A percentile compares a stretch with the other conserved stretches of the same genome.
phyloP scores from a whole-genome alignment of 2,888 invertebrate species.

The Drosophila ustulata region DNA sequence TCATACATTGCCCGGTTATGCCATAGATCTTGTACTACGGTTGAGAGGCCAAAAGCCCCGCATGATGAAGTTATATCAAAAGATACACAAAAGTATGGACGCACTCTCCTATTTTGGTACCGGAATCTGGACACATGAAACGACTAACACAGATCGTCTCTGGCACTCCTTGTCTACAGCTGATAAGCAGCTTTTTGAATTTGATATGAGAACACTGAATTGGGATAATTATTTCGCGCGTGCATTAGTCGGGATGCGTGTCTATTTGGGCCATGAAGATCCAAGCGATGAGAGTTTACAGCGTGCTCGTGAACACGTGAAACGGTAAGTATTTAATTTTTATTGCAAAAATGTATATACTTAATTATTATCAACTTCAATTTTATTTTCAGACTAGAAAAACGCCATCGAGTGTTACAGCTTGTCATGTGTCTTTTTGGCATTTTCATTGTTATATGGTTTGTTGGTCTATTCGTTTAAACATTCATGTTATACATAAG shows the following conservation, averaged over 20 bases:
- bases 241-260: constrained; percentile 91
- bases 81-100: constrained; percentile 91
- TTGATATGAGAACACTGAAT: constrained; percentile 89
- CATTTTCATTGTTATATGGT: background rate
- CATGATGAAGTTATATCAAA: constrained; percentile 91
- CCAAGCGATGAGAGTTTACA: constrained; percentile 87
- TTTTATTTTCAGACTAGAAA: background rate
- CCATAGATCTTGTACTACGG: constrained; percentile 86
- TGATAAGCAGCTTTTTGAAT: constrained; percentile 88
- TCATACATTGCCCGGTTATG: constrained; percentile 88
- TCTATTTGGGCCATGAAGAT: constrained; percentile 92
- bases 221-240: constrained; percentile 86
- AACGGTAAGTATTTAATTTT: constrained; percentile 85
- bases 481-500: too few species aligned
- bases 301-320: constrained; percentile 87
- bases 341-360: background rate
- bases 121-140: constrained; percentile 90
- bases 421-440: background rate
- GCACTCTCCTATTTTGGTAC: constrained; percentile 91
- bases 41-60: constrained; percentile 63
- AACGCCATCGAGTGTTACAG: background rate
- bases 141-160: constrained; percentile 86
- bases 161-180: constrained; percentile 83
- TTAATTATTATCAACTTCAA: constrained; percentile 5
- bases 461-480: background rate